Base-by-base conservation (phyloP, 2,113 vertebrate species). In the Bagarius yarrelli region DNA sequence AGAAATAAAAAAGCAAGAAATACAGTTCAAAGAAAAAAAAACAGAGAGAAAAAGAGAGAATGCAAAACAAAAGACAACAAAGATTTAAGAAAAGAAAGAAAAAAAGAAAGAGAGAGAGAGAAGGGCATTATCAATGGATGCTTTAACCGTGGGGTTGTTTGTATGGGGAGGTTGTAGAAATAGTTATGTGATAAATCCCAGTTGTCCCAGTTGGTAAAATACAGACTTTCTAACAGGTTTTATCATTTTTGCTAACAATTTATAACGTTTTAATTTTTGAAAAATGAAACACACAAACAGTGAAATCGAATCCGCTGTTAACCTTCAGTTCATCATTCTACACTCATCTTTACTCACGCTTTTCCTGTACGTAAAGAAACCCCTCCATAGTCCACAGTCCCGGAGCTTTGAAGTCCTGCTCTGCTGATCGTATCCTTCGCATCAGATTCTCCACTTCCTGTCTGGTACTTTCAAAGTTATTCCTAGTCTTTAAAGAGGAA, bases 391-490 rank as follows among this genome's bases (percentile, higher is more conserved):
- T 96, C 91, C 96, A 98, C 19, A 94, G 94, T 79, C 96, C 95
- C 0, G 96, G 97, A 0, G 95, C 95, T 82, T 97, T 94, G 87
- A 98, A 97, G 83, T 98, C 98, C 71, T 95, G 95, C 86, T 94
- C 95, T 53, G 96, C 96, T 2, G 97, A 95, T 13, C 95, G 95
- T 92, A 99, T 98, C 89, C 97, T 96, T 71, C 96, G 96, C 97
- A 99, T 98, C 83, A 99, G 88, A 81, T 94, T 93, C 86, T 99
- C 97, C 52, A 99, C 96, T 90, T 99, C 98, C 82, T 95, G 96
- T 23, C 98, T 94, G 0, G 98, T 99, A 87, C 98, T 99, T 91
- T 99, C 98, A 90, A 99, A 99, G 89, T 99, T 99, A 91, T 99
- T 98, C 50, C 98, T 94, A 23, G 98, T 98, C 98, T 99, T 88